Evolutionary conservation across 1,140 invertebrate species (phyloP).

Genomic region (Caenorhabditis briggsae): DNA sequence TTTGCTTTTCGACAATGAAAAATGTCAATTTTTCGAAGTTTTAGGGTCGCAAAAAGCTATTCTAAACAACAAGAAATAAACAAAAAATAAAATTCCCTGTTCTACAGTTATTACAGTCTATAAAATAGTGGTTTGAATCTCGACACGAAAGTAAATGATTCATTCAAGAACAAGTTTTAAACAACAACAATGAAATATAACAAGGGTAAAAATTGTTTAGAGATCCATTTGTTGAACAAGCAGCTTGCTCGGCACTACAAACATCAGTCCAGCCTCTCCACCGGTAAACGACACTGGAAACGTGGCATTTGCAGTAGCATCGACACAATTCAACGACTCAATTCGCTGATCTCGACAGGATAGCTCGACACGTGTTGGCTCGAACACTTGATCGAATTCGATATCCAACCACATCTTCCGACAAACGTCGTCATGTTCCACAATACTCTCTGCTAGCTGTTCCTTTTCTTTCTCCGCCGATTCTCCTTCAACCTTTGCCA

Average conservation of each 20-base stretch:
- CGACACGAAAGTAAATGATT: not conserved
- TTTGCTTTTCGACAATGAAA: too few relatives aligned
- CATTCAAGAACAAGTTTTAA: not conserved
- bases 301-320: not conserved
- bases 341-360: slow-evolving; percentile 16
- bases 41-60: too few relatives aligned
- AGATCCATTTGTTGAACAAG: slow-evolving; percentile 2
- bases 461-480: not conserved
- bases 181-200: too few relatives aligned
- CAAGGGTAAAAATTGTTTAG: not conserved
- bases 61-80: too few relatives aligned
- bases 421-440: not conserved
- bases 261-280: slow-evolving; percentile 27
- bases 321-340: slow-evolving; percentile 35
- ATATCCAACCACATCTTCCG: slow-evolving; percentile 33
- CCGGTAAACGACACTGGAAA: slow-evolving; percentile 1
- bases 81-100: too few relatives aligned
- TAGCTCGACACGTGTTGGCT: not conserved
- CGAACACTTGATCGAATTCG: slow-evolving; percentile 19
- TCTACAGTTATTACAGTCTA: too few relatives aligned
- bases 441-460: not conserved
- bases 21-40: too few relatives aligned
- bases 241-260: not conserved
- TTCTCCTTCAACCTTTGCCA: not conserved
- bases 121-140: too few relatives aligned